Evolutionary conservation across 1,140 invertebrate species (phyloP).

Genomic region (Pachypeltis micranthus): DNA sequence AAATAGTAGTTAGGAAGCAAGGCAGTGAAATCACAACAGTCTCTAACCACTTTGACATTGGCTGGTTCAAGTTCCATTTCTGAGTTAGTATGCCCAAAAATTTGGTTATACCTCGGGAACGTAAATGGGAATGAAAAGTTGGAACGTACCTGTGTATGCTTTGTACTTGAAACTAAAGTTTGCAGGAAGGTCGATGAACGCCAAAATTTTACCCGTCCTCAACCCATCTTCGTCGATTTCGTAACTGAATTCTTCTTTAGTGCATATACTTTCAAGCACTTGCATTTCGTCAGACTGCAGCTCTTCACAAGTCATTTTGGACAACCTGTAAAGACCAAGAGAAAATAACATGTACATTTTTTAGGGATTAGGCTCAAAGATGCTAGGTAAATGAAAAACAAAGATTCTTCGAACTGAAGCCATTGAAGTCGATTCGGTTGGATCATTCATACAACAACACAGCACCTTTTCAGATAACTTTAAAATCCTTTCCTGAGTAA

Average conservation of each 20-base stretch:
- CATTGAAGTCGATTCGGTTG: no score
- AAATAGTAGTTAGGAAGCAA: no score
- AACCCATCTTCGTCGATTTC: neutral
- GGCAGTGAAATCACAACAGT: neutral
- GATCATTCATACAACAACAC: no score
- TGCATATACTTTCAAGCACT: neutral
- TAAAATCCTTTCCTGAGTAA: no score
- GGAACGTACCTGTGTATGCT: neutral
- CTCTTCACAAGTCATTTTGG: neutral
- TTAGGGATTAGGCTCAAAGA: no score
- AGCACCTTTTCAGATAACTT: no score
- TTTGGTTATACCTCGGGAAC: no score
- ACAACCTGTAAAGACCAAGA: neutral
- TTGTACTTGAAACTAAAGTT: neutral
- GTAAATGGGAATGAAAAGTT: no score
- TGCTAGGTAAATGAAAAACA: no score
- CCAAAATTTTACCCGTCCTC: neutral
- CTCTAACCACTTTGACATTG: neutral
- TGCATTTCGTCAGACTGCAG: neutral
- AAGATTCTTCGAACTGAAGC: no score
- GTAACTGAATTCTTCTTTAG: neutral
- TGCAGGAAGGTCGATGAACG: neutral
- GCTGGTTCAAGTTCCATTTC: neutral
- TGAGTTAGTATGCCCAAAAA: neutral
- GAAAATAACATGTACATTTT: no score